Conservation (phyloP, 2,797 vertebrate species). For the Melanotaenia boesemani region DNA sequence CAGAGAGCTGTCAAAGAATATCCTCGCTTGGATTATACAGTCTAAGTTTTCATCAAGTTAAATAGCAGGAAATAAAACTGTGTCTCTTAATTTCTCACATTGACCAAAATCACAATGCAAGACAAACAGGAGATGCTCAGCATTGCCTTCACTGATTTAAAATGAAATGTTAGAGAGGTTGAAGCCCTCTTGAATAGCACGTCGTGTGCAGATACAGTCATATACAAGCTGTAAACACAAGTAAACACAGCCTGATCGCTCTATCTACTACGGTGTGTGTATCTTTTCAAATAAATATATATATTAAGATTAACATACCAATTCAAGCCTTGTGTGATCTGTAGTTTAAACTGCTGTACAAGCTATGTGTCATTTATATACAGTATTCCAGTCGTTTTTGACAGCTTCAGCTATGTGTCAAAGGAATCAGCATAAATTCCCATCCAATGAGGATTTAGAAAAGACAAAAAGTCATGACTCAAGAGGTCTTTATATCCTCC, state of each 20-base stretch:
- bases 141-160: not conserved
- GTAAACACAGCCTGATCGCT: not conserved
- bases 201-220: not conserved
- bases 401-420: not conserved
- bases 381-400: not conserved
- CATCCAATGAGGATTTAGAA: constrained; percentile 19
- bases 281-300: not conserved
- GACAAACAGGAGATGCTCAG: not conserved
- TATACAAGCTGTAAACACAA: not conserved
- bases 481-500: constrained; percentile 16
- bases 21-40: not conserved
- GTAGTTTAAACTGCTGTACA: not conserved
- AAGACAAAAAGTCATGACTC: not conserved
- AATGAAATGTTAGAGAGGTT: not conserved
- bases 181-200: too few species aligned
- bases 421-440: not conserved
- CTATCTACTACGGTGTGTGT: not conserved
- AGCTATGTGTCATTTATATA: not conserved
- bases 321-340: not conserved
- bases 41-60: not conserved
- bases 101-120: not conserved
- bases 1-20: constrained; percentile 1
- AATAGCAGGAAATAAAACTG: not conserved
- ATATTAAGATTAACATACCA: not conserved
- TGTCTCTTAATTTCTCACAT: not conserved